Conservation (phyloP, 2,888 invertebrate genomes). For the Campoletis raptor region DNA sequence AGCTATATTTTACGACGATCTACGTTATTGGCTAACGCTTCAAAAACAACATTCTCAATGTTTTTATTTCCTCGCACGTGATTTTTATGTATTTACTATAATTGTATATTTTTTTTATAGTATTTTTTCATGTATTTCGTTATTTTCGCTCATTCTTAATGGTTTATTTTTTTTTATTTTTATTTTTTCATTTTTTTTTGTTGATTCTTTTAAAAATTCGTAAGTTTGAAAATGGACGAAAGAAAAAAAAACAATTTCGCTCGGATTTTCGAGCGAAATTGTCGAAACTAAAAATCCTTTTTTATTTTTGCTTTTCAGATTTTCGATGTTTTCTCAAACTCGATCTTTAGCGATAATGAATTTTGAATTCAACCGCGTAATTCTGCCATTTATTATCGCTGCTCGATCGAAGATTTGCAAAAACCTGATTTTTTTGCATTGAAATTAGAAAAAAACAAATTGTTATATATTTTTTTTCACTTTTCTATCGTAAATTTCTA, state of each 20-base stretch:
- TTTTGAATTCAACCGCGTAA: constrained; percentile 65
- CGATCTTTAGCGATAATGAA: constrained; percentile 36
- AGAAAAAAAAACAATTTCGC: not conserved
- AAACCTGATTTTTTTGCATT: not conserved
- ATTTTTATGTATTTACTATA: not conserved
- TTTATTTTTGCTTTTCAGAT: not conserved
- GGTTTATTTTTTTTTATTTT: not conserved
- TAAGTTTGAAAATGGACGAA: constrained; percentile 7
- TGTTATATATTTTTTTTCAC: not conserved
- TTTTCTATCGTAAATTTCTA: constrained; percentile 21
- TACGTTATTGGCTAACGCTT: constrained; percentile 54
- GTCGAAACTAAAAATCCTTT: not conserved
- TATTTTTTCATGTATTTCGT: constrained; percentile 7
- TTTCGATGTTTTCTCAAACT: not conserved
- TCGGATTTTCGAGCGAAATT: not conserved
- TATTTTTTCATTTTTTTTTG: constrained; percentile 37
- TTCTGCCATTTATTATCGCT: constrained; percentile 51
- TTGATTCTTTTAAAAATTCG: constrained; percentile 31
- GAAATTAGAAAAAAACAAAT: not conserved
- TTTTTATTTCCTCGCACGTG: not conserved
- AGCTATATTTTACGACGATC: constrained; percentile 81
- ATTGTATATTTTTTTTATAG: not conserved
- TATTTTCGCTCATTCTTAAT: not conserved
- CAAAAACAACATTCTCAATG: constrained; percentile 44
- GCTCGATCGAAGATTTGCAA: constrained; percentile 15